phyloP scores from a whole-genome alignment of 2,888 invertebrate genomes.

The Leuctra nigra region DNA sequence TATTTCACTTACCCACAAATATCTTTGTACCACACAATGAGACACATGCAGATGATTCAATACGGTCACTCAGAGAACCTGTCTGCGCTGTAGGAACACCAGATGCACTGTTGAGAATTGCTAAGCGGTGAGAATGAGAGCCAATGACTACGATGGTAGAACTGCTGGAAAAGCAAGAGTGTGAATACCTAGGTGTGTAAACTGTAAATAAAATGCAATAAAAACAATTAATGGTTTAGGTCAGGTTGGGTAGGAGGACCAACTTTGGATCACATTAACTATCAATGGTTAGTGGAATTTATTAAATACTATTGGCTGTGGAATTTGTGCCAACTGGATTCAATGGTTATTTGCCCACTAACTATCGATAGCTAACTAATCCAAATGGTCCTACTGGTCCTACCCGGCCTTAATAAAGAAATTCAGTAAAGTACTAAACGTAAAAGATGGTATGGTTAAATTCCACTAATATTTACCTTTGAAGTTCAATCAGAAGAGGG shows the following conservation, averaged over 20 bases:
- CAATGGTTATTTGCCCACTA: too few species aligned
- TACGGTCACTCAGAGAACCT: conserved; percentile 52
- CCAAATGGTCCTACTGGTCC: too few species aligned
- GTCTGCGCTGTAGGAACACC: conserved; percentile 47
- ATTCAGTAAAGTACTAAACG: too few species aligned
- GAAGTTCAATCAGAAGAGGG: conserved; percentile 49
- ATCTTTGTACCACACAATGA: conserved; percentile 43
- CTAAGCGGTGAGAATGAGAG: conserved; percentile 67
- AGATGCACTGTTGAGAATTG: conserved; percentile 49
- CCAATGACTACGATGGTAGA: conserved; percentile 49
- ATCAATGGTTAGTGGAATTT: too few species aligned
- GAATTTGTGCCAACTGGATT: too few species aligned
- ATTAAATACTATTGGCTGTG: too few species aligned
- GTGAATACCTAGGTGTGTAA: too few species aligned
- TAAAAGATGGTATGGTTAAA: conserved; percentile 16
- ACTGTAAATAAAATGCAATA: too few species aligned
- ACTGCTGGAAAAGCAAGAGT: conserved; percentile 32
- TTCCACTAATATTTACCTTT: conserved; percentile 41
- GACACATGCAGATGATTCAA: conserved; percentile 57
- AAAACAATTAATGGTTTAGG: too few species aligned
- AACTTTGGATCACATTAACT: conserved; percentile 39
- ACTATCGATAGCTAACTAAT: too few species aligned
- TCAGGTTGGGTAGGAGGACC: too few species aligned
- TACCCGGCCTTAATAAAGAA: too few species aligned
- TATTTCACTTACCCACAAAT: conserved; percentile 60